phyloP scores from a whole-genome alignment of 2,113 vertebrate genomes.

The Diphyllodes magnificus region DNA sequence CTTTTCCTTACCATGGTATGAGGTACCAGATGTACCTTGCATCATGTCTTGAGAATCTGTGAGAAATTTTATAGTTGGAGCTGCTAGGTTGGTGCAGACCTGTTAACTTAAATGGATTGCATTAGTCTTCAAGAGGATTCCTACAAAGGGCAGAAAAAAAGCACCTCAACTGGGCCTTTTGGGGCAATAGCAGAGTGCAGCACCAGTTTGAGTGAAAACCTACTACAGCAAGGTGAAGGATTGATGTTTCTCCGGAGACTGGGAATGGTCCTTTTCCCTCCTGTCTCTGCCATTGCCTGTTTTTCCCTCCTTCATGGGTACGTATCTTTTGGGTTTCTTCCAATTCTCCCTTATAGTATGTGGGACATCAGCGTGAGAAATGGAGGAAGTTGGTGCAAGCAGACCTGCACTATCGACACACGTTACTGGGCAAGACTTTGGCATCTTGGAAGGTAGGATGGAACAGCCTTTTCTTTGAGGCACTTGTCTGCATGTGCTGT shows the following conservation, averaged over 20 bases:
- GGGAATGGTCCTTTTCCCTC: neutral
- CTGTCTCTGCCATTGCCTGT: neutral
- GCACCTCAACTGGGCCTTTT: neutral
- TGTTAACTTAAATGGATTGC: neutral
- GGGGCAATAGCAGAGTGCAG: neutral
- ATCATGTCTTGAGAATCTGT: neutral
- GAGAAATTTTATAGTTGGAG: neutral
- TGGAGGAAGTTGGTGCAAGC: conserved; percentile 65
- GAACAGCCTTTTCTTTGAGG: neutral
- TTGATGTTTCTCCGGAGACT: neutral
- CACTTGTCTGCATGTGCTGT: neutral
- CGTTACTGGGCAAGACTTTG: conserved; percentile 64
- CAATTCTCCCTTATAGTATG: neutral
- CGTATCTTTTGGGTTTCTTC: rapidly evolving
- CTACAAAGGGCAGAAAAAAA: neutral
- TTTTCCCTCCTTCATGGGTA: neutral
- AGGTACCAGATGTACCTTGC: neutral
- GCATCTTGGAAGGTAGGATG: conserved; percentile 73
- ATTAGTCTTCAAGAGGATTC: neutral
- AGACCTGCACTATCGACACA: conserved; percentile 42
- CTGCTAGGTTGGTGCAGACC: neutral
- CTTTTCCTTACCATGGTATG: neutral
- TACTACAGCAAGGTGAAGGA: neutral
- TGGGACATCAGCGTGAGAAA: conserved; percentile 52
- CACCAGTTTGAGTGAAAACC: neutral